phyloP scores from a whole-genome alignment of 2,113 vertebrate genomes.

The Hiodon alosoides region DNA sequence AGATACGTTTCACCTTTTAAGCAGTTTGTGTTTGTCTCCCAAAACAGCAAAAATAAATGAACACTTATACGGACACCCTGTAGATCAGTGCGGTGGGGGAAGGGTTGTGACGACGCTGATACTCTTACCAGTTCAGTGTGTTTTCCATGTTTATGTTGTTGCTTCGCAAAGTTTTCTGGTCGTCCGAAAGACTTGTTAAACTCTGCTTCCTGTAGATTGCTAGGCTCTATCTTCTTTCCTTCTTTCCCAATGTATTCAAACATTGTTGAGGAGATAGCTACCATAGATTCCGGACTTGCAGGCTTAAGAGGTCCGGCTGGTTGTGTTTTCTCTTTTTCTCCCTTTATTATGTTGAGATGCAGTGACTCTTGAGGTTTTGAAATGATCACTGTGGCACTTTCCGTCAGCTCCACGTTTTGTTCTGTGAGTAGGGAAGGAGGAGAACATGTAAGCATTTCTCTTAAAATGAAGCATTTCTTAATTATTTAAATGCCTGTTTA shows the following conservation, averaged over 20 bases:
- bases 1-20: no score
- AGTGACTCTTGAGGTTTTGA: slow-evolving; percentile 40
- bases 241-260: neutral
- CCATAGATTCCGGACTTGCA: no score
- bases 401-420: slow-evolving; percentile 35
- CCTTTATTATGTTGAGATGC: slow-evolving; percentile 25
- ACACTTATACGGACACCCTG: no score
- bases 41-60: no score
- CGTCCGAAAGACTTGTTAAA: slow-evolving; percentile 36
- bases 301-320: neutral
- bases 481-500: no score
- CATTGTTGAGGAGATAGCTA: neutral
- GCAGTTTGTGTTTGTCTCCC: no score
- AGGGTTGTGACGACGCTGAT: neutral
- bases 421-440: slow-evolving; percentile 18
- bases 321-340: slow-evolving; percentile 31
- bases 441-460: neutral
- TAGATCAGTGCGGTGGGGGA: no score
- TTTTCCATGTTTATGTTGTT: slow-evolving; percentile 22
- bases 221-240: neutral
- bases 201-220: neutral
- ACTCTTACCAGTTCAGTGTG: slow-evolving; percentile 47
- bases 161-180: slow-evolving; percentile 31
- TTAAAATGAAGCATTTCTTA: no score
- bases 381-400: slow-evolving; percentile 25